These are phyloP conservation scores for Dipodomys ordii DNA, from an alignment of 2,113 vertebrate species.

Conservation along the genomic window DNA sequence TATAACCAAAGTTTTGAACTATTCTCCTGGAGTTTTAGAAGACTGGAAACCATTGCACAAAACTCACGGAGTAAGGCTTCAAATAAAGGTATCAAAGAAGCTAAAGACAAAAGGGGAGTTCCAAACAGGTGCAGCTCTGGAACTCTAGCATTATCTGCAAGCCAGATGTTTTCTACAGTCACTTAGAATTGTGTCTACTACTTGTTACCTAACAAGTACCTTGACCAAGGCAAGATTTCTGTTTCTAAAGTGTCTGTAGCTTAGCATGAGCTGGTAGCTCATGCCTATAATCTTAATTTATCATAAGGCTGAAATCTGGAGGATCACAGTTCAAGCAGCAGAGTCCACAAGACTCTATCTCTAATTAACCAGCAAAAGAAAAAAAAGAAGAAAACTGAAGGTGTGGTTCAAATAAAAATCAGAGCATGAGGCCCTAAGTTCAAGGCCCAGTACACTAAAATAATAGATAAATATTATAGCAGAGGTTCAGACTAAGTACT, in stretches of 20 bases:
- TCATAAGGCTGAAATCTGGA: too few relatives aligned
- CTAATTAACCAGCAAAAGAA: too few relatives aligned
- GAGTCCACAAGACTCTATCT: too few relatives aligned
- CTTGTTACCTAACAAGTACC: too few relatives aligned
- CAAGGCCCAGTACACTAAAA: neutral
- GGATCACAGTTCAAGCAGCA: too few relatives aligned
- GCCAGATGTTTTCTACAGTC: neutral
- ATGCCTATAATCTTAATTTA: too few relatives aligned
- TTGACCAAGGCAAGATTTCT: neutral
- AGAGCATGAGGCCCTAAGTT: too few relatives aligned
- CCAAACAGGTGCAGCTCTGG: neutral
- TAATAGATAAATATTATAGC: neutral
- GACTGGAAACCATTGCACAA: constrained; percentile 13
- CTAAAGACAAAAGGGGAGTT: neutral
- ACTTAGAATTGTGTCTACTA: too few relatives aligned
- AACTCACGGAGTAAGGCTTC: neutral
- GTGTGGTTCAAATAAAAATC: too few relatives aligned
- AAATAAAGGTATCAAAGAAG: neutral
- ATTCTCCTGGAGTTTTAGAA: neutral
- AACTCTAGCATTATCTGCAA: neutral
- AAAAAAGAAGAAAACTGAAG: too few relatives aligned
- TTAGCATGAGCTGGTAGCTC: neutral
- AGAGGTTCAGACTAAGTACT: neutral
- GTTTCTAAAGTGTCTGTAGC: neutral
- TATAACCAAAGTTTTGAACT: neutral